Base-by-base conservation (phyloP, 2,113 vertebrate genomes). In the Paratilapia polleni region DNA sequence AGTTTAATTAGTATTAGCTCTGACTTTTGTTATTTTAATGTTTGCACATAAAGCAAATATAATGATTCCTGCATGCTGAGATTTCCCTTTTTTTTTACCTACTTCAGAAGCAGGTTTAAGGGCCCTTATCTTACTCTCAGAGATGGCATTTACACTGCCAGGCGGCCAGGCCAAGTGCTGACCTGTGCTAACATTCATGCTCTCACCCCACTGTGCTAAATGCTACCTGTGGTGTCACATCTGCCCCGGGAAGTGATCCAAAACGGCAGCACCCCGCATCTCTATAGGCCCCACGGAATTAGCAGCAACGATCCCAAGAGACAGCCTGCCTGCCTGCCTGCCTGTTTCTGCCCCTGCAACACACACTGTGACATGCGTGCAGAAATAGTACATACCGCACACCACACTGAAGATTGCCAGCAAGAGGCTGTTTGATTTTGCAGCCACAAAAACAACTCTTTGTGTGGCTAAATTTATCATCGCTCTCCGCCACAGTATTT, bases 391-490 rank as follows among this genome's bases (percentile, higher is more conserved):
- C 88, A 84, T 80, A 83, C 89, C 64, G 80, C 88, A 92, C 83
- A 87, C 80, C 84, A 38, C 57, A 75, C 59, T 86, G 81, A 91
- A 90, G 83, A 93, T 60, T 93, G 88, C 90, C 93, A 90, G 90
- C 90, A 83, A 90, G 92, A 91, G 85, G 83, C 87, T 86, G 91
- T 93, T 94, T 93, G 94, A 94, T 95, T 94, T 81, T 88, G 87
- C 87, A 93, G 88, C 88, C 89, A 87, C 89, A 92, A 92, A 94
- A 92, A 91, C 89, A 92, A 92, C 89, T 92, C 92, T 93, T 94
- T 92, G 84, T 92, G 90, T 84, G 91, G 89, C 92, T 94, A 94
- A 93, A 94, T 95, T 93, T 94, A 95, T 93, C 94, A 93, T 88
- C 90, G 57, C 90, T 87, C 90, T 77, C 87, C 81, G 57, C 91